Conservation (phyloP, 2,888 invertebrate species). For the Timema cristinae region DNA sequence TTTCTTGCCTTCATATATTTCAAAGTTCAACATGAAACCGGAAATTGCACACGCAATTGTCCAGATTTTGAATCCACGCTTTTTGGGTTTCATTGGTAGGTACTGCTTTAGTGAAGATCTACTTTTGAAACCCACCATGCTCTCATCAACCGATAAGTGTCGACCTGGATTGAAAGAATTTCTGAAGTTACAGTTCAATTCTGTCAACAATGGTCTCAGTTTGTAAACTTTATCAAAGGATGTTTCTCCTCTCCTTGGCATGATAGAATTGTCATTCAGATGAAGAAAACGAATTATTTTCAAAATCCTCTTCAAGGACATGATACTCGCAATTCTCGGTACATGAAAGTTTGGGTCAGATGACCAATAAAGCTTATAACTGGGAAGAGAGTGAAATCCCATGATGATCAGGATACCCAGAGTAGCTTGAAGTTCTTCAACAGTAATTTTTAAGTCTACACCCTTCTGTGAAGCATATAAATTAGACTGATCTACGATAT, state of each 20-base stretch:
- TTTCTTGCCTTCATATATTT: slow-evolving; percentile 28
- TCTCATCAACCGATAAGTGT: slow-evolving; percentile 34
- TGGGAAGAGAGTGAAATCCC: slow-evolving; percentile 20
- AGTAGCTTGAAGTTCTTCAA: slow-evolving; percentile 13
- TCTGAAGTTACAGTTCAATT: too few species aligned
- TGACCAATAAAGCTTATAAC: slow-evolving; percentile 19
- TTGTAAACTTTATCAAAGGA: slow-evolving; percentile 35
- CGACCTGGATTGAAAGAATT: slow-evolving; percentile 26
- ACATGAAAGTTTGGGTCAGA: slow-evolving; percentile 18
- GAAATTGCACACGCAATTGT: slow-evolving; percentile 31
- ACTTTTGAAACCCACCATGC: slow-evolving; percentile 37
- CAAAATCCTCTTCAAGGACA: slow-evolving; percentile 4
- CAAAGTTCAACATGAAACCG: slow-evolving; percentile 29
- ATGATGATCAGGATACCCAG: slow-evolving; percentile 20
- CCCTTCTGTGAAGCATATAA: slow-evolving; percentile 14
- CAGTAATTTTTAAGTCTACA: neutral
- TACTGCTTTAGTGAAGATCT: slow-evolving; percentile 34
- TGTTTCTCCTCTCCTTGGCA: slow-evolving; percentile 24
- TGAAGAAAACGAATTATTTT: slow-evolving; percentile 18
- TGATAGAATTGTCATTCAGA: slow-evolving; percentile 15
- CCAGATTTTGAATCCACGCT: slow-evolving; percentile 37
- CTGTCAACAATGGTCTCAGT: slow-evolving; percentile 33
- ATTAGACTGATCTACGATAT: slow-evolving; percentile 19
- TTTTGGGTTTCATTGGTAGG: slow-evolving; percentile 34
- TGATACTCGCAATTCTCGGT: neutral